Conservation (phyloP, 92 coral and sea anemone genomes). For the Palythoa caribaeorum region DNA sequence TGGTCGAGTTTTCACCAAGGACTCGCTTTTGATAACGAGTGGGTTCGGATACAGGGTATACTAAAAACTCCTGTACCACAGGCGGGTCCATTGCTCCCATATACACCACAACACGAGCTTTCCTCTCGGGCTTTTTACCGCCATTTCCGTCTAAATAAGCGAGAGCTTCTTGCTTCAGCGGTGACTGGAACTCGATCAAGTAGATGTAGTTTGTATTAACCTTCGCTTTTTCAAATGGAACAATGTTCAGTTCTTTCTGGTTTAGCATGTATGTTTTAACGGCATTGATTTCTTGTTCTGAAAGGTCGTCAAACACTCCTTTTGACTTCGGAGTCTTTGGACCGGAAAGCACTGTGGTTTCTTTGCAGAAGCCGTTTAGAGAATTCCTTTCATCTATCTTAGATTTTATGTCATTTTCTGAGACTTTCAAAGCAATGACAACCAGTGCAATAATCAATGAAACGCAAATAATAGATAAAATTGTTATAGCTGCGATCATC, state of each 20-base stretch:
- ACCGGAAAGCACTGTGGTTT: slow-evolving; percentile 2
- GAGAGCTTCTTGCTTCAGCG: slow-evolving; percentile 69
- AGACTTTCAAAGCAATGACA: slow-evolving; percentile 44
- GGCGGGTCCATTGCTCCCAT: slow-evolving; percentile 68
- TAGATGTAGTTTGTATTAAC: slow-evolving; percentile 46
- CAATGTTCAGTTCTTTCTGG: neutral
- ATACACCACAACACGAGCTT: too few species aligned
- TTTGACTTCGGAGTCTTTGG: slow-evolving; percentile 51
- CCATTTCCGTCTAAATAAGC: slow-evolving; percentile 73
- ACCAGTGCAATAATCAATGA: slow-evolving; percentile 69
- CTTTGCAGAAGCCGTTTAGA: slow-evolving; percentile 35
- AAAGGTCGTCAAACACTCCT: slow-evolving; percentile 77
- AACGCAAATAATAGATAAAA: neutral
- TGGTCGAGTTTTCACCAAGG: slow-evolving; percentile 65
- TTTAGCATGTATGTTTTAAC: slow-evolving; percentile 76
- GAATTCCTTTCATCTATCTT: neutral
- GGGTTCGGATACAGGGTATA: slow-evolving; percentile 69
- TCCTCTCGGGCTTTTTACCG: slow-evolving; percentile 42
- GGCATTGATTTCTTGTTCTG: slow-evolving; percentile 75
- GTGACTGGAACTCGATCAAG: too few species aligned
- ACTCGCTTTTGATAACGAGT: slow-evolving; percentile 44
- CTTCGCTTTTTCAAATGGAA: slow-evolving; percentile 60
- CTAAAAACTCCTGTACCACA: slow-evolving; percentile 74
- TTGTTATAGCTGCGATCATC: slow-evolving; percentile 37
- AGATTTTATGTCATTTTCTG: neutral